phyloP scores from a whole-genome alignment of 2,888 invertebrate species.

The Ligdia adustata region DNA sequence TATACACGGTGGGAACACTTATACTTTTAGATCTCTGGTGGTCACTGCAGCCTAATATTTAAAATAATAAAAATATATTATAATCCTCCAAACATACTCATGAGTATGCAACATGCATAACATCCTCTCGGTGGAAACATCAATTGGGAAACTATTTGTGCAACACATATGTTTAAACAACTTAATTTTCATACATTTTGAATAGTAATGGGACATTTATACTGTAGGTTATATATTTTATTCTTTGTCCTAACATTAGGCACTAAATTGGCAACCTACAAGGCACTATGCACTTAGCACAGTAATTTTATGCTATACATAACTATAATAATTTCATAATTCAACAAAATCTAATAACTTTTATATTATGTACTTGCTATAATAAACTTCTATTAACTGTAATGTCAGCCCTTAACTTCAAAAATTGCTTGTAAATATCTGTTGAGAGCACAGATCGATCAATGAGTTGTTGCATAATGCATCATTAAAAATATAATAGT shows the following conservation, averaged over 20 bases:
- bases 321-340: constrained; percentile 54
- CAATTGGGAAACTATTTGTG: constrained; percentile 20
- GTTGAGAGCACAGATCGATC: constrained; percentile 1
- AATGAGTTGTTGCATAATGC: neutral
- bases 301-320: constrained; percentile 69
- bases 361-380: constrained; percentile 31
- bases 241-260: constrained; percentile 73
- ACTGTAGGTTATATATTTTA: constrained; percentile 45
- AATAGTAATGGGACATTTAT: constrained; percentile 12
- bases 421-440: constrained; percentile 7
- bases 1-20: constrained; percentile 80
- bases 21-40: constrained; percentile 73
- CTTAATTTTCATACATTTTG: constrained; percentile 8
- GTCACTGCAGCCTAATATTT: constrained; percentile 57
- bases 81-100: constrained; percentile 13
- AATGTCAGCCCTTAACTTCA: constrained; percentile 29
- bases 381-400: constrained; percentile 33
- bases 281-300: constrained; percentile 85
- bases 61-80: constrained; percentile 20
- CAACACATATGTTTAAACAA: constrained; percentile 12
- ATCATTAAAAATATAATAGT: neutral
- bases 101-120: constrained; percentile 14
- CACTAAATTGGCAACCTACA: constrained; percentile 85
- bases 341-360: constrained; percentile 43
- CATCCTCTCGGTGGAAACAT: constrained; percentile 21